These are phyloP conservation scores for Alcedo quadribrachys DNA, from an alignment of 2,797 vertebrate species.

Conservation along the genomic window DNA sequence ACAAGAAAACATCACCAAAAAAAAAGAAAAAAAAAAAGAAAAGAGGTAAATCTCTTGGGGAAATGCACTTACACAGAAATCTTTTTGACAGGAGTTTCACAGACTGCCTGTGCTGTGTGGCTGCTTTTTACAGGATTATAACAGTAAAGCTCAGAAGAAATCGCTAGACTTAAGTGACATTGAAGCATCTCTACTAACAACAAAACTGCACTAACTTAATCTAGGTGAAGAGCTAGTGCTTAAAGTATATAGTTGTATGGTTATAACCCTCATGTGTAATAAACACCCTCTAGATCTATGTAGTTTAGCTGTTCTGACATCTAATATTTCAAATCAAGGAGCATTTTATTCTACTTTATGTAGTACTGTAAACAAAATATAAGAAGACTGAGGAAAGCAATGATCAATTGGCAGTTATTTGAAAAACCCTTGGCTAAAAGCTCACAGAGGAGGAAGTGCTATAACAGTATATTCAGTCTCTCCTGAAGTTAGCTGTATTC, in stretches of 20 bases:
- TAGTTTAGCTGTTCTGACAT: neutral
- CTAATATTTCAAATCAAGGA: conserved; percentile 13
- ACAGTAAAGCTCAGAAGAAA: neutral
- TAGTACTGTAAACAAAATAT: neutral
- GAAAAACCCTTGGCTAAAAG: neutral
- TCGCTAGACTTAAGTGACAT: neutral
- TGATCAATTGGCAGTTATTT: neutral
- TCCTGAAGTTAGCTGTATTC: neutral
- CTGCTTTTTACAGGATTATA: conserved; percentile 23
- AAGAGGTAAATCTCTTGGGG: neutral
- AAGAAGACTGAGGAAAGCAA: neutral
- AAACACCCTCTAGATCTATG: neutral
- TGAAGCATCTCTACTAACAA: neutral
- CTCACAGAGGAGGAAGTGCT: neutral
- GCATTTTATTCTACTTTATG: conserved; percentile 11
- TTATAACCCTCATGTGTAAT: neutral
- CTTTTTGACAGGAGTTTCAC: conserved; percentile 29
- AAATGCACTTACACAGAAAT: conserved; percentile 1
- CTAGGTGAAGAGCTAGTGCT: neutral
- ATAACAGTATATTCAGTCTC: neutral
- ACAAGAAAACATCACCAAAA: neutral
- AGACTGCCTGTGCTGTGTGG: neutral
- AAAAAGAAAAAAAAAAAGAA: no score
- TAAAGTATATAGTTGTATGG: neutral
- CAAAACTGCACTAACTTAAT: neutral